Evolutionary conservation across 2,113 vertebrate genomes (phyloP).

Genomic region (Tricholaema leucomelas): DNA sequence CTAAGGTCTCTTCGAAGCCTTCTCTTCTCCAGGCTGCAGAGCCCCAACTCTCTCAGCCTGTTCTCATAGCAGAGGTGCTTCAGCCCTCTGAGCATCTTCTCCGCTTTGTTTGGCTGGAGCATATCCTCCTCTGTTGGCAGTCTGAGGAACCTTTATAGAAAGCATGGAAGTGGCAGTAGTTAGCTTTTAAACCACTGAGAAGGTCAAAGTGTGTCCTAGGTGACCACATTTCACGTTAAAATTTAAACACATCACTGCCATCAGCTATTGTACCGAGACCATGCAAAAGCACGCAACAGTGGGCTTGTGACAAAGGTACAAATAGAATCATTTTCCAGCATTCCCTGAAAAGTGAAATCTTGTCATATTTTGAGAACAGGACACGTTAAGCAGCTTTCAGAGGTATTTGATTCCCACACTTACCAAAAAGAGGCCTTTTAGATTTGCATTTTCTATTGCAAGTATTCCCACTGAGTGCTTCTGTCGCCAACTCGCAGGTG

Average conservation of each 20-base stretch:
- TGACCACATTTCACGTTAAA: not conserved
- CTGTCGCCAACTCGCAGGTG: not conserved
- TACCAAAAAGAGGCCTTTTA: not conserved
- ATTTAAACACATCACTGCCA: not conserved
- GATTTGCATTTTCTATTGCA: not conserved
- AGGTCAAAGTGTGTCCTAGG: not conserved
- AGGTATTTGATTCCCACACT: not conserved
- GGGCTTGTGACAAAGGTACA: not conserved
- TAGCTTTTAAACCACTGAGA: not conserved
- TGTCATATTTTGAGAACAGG: not conserved
- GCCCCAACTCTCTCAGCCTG: no score
- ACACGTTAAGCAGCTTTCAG: not conserved
- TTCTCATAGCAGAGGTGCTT: no score
- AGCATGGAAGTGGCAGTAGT: not conserved
- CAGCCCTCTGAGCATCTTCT: no score
- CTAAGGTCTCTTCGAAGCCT: no score
- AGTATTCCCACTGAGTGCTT: not conserved
- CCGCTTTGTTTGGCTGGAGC: not conserved
- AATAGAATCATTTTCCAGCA: not conserved
- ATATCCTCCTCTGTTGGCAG: not conserved
- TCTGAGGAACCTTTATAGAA: not conserved
- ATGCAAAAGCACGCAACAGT: not conserved
- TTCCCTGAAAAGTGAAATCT: not conserved
- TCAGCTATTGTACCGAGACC: not conserved
- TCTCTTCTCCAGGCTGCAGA: no score